Conservation (phyloP, 2,113 vertebrate species). For the Chinchilla lanigera region DNA sequence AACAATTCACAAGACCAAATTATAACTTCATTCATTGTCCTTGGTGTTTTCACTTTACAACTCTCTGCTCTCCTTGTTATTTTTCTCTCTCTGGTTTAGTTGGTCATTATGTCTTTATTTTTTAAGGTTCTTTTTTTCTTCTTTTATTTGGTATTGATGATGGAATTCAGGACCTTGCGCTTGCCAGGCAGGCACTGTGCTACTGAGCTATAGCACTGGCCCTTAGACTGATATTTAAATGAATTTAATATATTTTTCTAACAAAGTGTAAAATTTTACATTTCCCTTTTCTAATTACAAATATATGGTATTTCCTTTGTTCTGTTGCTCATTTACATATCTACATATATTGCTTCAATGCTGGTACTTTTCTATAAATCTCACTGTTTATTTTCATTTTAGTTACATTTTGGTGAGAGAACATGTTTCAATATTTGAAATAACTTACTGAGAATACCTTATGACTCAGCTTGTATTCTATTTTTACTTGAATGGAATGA, state of each 20-base stretch:
- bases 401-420: background rate
- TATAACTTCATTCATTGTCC: background rate
- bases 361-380: background rate
- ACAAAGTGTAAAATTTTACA: background rate
- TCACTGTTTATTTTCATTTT: constrained; percentile 1
- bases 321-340: background rate
- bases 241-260: background rate
- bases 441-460: background rate
- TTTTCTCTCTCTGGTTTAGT: background rate
- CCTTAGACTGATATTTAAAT: background rate
- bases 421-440: background rate
- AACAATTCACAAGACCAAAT: background rate
- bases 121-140: background rate
- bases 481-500: background rate
- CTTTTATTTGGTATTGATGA: too few relatives aligned
- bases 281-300: background rate
- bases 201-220: too few relatives aligned
- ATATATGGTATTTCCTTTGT: background rate
- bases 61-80: background rate
- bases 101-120: background rate
- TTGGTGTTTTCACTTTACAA: background rate
- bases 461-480: background rate
- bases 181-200: too few relatives aligned
- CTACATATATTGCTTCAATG: background rate
- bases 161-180: too few relatives aligned